Evolutionary conservation across 1,140 invertebrate genomes (phyloP), one percentile per base, ranked within the genome.

Genomic region (Calliphora vicina): DNA sequence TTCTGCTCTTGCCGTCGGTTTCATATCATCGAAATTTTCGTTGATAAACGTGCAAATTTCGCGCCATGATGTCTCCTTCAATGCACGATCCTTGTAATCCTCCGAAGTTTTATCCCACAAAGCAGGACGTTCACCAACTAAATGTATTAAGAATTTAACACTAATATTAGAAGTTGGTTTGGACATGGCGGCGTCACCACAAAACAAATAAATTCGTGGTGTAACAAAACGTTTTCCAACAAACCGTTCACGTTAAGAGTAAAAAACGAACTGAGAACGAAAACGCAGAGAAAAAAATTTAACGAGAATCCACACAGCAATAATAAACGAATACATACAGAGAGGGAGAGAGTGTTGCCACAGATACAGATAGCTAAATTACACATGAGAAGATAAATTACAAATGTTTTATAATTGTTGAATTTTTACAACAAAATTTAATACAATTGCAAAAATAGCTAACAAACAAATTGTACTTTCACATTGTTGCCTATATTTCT

Each of bases 61-160:
- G 9, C 61, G 61, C 61, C 61, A 67, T 23, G 61, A 67, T 23
- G 61, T 67, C 23, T 67, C 61, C 61, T 67, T 67, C 12, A 67
- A 67, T 6, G 61, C 17, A 23, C 61, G 61, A 23, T 67, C 61
- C 25, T 25, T 67, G 25, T 67, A 67, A 5, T 20, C 61, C 20
- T 67, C 61, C 1, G 61, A 67, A 23, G 61, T 67, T 67, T 67
- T 67, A 67, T 67, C 61, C 61, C 61, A 67, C n/a, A 67, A 67
- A 25, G 61, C 61, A 9, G 61, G 61, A 20, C 61, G 61, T 67
- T 67, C 61, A 67, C 61, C 61, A 4, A 67, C 23, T 67, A 67
- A 67, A 67, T 67, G 61, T 23, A 67, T 67, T 67, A 67, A 67
- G 25, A 67, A 67, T 67, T 67, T 67, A 23, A 67, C 20, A 10